These are phyloP conservation scores for Pantala flavescens DNA, from an alignment of 1,140 invertebrate genomes.

Conservation along the genomic window DNA sequence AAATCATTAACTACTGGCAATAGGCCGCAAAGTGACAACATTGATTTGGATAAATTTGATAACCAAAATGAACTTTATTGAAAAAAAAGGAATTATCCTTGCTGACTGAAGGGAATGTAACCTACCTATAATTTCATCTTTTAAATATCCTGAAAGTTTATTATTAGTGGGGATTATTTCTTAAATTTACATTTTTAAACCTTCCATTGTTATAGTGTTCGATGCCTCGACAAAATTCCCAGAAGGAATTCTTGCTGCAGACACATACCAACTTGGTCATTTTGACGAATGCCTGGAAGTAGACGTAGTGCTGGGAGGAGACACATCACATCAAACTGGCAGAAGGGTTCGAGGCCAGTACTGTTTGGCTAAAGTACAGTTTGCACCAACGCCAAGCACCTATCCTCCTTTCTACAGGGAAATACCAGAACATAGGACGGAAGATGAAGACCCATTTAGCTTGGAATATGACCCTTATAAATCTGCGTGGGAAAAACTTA, in stretches of 20 bases:
- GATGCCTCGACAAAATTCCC: slow-evolving; percentile 53
- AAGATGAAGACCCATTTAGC: slow-evolving; percentile 12
- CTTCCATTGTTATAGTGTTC: slow-evolving; percentile 39
- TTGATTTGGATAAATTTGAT: too few species aligned
- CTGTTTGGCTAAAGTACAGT: not conserved
- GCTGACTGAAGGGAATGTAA: too few species aligned
- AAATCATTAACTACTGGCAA: too few species aligned
- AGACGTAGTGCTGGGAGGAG: slow-evolving; percentile 17
- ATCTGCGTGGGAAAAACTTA: slow-evolving; percentile 11
- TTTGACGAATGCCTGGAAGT: slow-evolving; percentile 51
- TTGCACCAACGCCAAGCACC: not conserved
- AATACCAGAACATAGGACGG: not conserved
- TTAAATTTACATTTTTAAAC: not conserved
- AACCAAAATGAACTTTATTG: too few species aligned
- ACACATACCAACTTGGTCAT: slow-evolving; percentile 53
- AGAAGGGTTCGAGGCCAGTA: not conserved
- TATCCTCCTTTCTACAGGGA: slow-evolving; percentile 4
- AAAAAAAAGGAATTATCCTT: too few species aligned
- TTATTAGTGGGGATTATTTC: too few species aligned
- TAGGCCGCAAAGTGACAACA: too few species aligned
- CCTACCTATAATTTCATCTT: too few species aligned
- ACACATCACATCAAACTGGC: not conserved
- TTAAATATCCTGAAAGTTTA: too few species aligned
- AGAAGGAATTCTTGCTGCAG: slow-evolving; percentile 46
- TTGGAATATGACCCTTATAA: slow-evolving; percentile 10